A percentile compares a stretch with the other conserved stretches of the same genome.
Conservation (phyloP, 2,797 vertebrate genomes). For the Hemibagrus guttatus region DNA sequence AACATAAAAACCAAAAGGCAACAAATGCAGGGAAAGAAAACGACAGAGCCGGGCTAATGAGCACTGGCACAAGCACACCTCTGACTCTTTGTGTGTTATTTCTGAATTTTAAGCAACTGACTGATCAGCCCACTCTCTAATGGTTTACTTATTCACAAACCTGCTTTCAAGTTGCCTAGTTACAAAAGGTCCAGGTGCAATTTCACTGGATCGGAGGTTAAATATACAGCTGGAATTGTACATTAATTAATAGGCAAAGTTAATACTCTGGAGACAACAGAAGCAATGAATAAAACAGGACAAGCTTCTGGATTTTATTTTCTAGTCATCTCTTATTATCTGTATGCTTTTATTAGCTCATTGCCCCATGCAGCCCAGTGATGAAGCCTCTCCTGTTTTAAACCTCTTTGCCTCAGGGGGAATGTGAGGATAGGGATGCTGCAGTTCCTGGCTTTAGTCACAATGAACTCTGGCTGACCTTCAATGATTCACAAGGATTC, state of each 20-base stretch:
- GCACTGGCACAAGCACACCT: conserved; percentile 39
- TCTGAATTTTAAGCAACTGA: conserved; percentile 51
- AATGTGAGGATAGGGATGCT: neutral
- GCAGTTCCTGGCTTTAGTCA: conserved; percentile 18
- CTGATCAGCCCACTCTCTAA: conserved; percentile 26
- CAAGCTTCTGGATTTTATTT: neutral
- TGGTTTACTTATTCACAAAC: conserved; percentile 31
- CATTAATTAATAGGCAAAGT: neutral
- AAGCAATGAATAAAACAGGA: neutral
- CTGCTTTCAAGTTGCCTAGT: conserved; percentile 30
- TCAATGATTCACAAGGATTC: conserved; percentile 65
- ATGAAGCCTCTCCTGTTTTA: conserved; percentile 19
- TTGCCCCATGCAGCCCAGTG: neutral
- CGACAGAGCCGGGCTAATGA: conserved; percentile 42
- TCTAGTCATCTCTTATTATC: neutral
- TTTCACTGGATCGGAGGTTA: conserved; percentile 33
- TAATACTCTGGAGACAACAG: neutral
- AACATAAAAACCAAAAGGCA: conserved; percentile 13
- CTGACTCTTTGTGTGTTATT: conserved; percentile 34
- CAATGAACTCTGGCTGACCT: conserved; percentile 72
- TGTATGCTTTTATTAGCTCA: neutral
- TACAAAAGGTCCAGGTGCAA: conserved; percentile 7
- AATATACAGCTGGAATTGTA: conserved; percentile 19
- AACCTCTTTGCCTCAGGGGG: conserved; percentile 19
- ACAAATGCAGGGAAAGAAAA: conserved; percentile 30